phyloP scores from a whole-genome alignment of 2,113 vertebrate species.

The Anarrhichthys ocellatus region DNA sequence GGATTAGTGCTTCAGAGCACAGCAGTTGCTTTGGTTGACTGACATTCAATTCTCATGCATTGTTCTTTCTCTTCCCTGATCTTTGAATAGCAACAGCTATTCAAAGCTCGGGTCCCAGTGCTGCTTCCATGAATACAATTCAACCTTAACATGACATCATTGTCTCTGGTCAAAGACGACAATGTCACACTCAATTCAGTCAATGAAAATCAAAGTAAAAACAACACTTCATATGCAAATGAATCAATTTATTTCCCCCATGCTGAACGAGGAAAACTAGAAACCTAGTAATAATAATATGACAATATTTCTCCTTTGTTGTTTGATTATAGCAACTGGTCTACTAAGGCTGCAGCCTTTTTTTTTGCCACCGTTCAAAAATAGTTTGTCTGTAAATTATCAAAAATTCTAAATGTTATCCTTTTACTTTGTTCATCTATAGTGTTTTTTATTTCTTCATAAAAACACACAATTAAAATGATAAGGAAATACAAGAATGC shows the following conservation, averaged over 20 bases:
- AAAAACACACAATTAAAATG: too few relatives aligned
- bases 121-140: conserved; percentile 29
- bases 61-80: conserved; percentile 36
- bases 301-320: neutral
- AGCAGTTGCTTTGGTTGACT: conserved; percentile 36
- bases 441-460: too few relatives aligned
- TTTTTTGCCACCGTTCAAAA: too few relatives aligned
- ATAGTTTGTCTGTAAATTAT: too few relatives aligned
- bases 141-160: neutral
- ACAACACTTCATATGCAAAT: conserved; percentile 18
- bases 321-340: too few relatives aligned
- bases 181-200: conserved; percentile 14
- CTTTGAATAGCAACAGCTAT: conserved; percentile 43
- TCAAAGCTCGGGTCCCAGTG: conserved; percentile 31
- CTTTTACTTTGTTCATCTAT: too few relatives aligned
- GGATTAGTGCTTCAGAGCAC: conserved; percentile 51
- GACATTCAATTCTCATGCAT: conserved; percentile 33
- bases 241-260: neutral
- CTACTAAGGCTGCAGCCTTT: too few relatives aligned
- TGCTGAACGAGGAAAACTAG: neutral
- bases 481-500: too few relatives aligned
- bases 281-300: neutral
- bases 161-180: neutral
- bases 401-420: too few relatives aligned
- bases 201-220: conserved; percentile 8